phyloP scores from a whole-genome alignment of 2,888 invertebrate species.

The Hypselothyrea guttata region DNA sequence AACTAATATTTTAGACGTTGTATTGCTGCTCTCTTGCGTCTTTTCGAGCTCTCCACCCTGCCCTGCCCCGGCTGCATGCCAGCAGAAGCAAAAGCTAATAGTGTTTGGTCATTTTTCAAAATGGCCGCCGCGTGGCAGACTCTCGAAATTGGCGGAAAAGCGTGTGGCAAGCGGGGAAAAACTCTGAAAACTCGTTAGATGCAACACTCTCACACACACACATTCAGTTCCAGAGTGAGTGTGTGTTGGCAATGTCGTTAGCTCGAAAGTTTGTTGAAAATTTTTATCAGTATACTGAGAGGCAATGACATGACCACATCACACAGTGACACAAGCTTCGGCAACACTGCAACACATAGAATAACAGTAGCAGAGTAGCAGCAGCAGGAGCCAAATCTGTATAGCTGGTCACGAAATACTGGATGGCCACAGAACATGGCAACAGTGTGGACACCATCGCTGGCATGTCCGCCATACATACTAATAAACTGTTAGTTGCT shows the following conservation, averaged over 20 bases:
- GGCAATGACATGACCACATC: conserved; percentile 77
- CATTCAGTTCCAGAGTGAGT: conserved; percentile 6
- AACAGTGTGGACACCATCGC: conserved; percentile 49
- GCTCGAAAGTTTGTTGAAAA: conserved; percentile 73
- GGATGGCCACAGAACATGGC: conserved; percentile 55
- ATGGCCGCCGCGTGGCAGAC: conserved; percentile 44
- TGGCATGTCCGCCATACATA: conserved; percentile 69
- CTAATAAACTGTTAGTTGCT: conserved; percentile 70
- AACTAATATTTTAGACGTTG: conserved; percentile 71
- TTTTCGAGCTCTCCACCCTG: not conserved
- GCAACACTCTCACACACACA: conserved; percentile 11
- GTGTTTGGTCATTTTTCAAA: conserved; percentile 76
- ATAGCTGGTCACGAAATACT: conserved; percentile 10
- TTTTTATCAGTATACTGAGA: conserved; percentile 69
- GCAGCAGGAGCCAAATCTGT: conserved; percentile 3
- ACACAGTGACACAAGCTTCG: conserved; percentile 53
- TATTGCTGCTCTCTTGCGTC: conserved; percentile 22
- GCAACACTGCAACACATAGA: conserved; percentile 20
- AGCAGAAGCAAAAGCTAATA: conserved; percentile 63
- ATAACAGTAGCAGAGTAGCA: conserved; percentile 10
- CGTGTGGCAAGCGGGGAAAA: conserved; percentile 16
- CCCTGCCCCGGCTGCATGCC: too few relatives aligned
- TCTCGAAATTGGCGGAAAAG: conserved; percentile 37
- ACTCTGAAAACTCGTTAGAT: conserved; percentile 39
- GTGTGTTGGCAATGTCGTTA: conserved; percentile 61